phyloP scores from a whole-genome alignment of 64 coral and sea anemone species.

The Stylophora pistillata region DNA sequence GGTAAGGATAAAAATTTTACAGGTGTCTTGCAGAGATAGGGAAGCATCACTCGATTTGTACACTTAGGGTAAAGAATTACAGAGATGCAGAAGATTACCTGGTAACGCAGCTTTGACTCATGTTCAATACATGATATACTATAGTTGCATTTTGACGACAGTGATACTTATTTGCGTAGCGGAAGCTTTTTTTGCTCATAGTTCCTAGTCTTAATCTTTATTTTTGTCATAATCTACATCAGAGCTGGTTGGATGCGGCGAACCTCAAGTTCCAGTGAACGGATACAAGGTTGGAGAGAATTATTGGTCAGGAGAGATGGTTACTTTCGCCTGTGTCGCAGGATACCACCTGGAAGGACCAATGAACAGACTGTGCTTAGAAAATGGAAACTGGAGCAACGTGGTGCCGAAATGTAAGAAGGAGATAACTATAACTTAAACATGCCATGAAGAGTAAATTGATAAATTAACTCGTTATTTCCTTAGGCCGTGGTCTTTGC shows the following conservation, averaged over 20 bases:
- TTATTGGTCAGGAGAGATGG: conserved; percentile 57
- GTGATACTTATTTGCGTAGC: no score
- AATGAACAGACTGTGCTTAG: conserved; percentile 46
- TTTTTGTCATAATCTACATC: no score
- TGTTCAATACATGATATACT: no score
- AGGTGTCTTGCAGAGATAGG: no score
- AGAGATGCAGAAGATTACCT: no score
- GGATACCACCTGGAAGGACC: conserved; percentile 71
- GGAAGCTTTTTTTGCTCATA: no score
- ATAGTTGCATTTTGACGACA: no score
- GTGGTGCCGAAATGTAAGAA: conserved; percentile 52
- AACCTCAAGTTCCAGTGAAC: conserved; percentile 56
- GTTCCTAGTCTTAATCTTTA: no score
- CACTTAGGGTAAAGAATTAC: no score
- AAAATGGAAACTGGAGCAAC: conserved; percentile 61
- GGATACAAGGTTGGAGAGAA: conserved; percentile 47
- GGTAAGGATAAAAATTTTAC: background rate
- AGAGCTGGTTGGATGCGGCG: conserved; percentile 54
- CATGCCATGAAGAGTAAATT: background rate
- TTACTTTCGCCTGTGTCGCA: conserved; percentile 60
- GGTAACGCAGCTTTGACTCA: no score
- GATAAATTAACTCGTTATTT: background rate
- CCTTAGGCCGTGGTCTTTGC: conserved; percentile 61
- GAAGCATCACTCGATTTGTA: no score
- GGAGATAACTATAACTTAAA: background rate